These are phyloP conservation scores for Drosophila multiciliata DNA, from an alignment of 2,888 invertebrate genomes.

Conservation along the genomic window DNA sequence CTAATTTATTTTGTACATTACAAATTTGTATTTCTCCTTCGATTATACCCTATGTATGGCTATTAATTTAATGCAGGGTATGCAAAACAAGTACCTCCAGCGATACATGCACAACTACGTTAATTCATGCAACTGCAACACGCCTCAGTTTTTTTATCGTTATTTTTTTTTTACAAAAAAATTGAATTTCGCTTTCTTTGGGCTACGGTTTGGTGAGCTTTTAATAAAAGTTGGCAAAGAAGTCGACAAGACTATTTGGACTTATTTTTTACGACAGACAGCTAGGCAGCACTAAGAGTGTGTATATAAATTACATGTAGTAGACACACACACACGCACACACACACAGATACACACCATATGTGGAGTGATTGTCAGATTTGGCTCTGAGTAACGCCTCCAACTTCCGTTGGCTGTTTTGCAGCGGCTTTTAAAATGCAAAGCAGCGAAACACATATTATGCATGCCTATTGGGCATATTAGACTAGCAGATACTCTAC, in stretches of 20 bases:
- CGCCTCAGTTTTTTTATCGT: conserved; percentile 4
- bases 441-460: conserved; percentile 6
- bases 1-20: not conserved
- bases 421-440: conserved; percentile 52
- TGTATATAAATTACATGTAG: conserved; percentile 40
- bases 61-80: not conserved
- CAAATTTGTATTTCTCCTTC: not conserved
- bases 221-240: conserved; percentile 49
- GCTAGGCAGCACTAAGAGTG: conserved; percentile 34
- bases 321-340: conserved; percentile 12
- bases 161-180: not conserved
- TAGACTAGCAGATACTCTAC: conserved; percentile 3
- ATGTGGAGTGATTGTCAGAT: conserved; percentile 70
- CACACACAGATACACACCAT: conserved; percentile 28
- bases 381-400: conserved; percentile 80
- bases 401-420: conserved; percentile 80
- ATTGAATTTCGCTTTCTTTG: conserved; percentile 46
- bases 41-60: not conserved
- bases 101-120: conserved; percentile 3
- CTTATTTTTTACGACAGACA: conserved; percentile 27
- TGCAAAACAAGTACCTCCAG: conserved; percentile 16
- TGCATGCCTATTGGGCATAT: not conserved
- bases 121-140: conserved; percentile 22
- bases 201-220: conserved; percentile 23
- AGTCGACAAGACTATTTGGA: conserved; percentile 44